Evolutionary conservation across 2,888 invertebrate species (phyloP).

Genomic region (Pedicia rivosa): DNA sequence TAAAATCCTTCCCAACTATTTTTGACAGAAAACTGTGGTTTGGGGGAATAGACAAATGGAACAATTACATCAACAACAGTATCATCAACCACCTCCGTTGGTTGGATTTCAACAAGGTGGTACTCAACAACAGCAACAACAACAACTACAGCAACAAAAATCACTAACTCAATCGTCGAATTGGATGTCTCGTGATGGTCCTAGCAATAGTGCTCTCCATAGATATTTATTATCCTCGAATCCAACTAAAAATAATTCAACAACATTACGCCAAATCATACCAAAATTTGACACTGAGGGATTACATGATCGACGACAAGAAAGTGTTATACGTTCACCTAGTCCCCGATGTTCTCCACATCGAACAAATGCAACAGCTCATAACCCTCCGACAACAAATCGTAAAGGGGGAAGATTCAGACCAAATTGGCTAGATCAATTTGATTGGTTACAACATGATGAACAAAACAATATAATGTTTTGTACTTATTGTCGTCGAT

Average conservation of each 20-base stretch:
- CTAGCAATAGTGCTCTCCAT: conserved; percentile 12
- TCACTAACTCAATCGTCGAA: conserved; percentile 15
- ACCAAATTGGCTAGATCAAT: conserved; percentile 48
- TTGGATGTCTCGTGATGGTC: conserved; percentile 14
- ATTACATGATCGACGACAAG: conserved; percentile 11
- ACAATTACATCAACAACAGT: conserved; percentile 10
- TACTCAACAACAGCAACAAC: conserved; percentile 9
- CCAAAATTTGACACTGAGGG: neutral
- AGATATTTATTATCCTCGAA: conserved; percentile 9
- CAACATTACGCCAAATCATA: conserved; percentile 2
- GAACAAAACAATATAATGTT: conserved; percentile 50
- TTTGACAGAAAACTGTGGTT: conserved; percentile 18
- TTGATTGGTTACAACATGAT: conserved; percentile 59
- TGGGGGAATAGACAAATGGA: conserved; percentile 15
- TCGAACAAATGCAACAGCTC: conserved; percentile 12
- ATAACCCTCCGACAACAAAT: conserved; percentile 20
- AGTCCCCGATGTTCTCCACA: conserved; percentile 27
- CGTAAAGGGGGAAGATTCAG: conserved; percentile 51
- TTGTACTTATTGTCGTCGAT: conserved; percentile 56
- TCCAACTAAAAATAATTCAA: conserved; percentile 1
- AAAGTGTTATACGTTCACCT: conserved; percentile 14
- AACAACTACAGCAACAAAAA: conserved; percentile 14
- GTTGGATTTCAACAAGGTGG: neutral
- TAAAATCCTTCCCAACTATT: conserved; percentile 12
- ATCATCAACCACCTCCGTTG: conserved; percentile 8